These are phyloP conservation scores for Tauraco erythrolophus DNA, from an alignment of 2,113 vertebrate species.

Conservation along the genomic window DNA sequence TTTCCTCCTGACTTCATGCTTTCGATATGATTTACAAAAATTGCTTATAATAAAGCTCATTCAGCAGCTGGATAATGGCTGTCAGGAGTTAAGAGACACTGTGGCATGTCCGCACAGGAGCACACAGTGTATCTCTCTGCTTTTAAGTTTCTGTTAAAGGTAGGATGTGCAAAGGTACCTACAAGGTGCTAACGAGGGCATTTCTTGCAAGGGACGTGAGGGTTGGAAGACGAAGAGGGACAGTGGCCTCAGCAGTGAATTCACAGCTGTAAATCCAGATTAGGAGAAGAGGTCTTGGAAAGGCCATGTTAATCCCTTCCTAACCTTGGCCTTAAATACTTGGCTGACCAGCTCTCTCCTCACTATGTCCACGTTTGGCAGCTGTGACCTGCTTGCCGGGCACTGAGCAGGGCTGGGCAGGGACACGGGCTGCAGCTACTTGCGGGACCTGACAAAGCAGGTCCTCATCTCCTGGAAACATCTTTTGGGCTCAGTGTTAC, in stretches of 20 bases:
- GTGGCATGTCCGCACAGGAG: constrained; percentile 61
- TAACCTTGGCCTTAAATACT: neutral
- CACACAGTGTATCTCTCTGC: constrained; percentile 26
- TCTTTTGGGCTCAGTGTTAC: neutral
- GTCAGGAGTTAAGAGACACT: constrained; percentile 68
- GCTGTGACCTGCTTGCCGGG: neutral
- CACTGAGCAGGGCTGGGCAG: neutral
- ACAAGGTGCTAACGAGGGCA: neutral
- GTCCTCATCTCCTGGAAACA: accelerated
- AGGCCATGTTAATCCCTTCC: neutral
- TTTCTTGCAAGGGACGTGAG: neutral
- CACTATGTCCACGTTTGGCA: accelerated
- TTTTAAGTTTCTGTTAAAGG: neutral
- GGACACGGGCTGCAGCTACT: neutral
- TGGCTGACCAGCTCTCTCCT: accelerated
- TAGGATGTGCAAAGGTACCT: neutral
- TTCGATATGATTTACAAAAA: constrained; percentile 70
- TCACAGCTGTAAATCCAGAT: constrained; percentile 10
- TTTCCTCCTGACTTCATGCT: constrained; percentile 55
- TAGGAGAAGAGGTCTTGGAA: neutral
- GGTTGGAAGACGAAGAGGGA: neutral
- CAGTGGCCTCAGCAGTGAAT: neutral
- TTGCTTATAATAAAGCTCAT: constrained; percentile 69
- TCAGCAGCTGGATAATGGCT: constrained; percentile 74
- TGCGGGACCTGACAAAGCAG: neutral